Evolutionary conservation across 2,888 invertebrate genomes (phyloP), one percentile per base, ranked within the genome.

Genomic region (Orchesellides sinensis): DNA sequence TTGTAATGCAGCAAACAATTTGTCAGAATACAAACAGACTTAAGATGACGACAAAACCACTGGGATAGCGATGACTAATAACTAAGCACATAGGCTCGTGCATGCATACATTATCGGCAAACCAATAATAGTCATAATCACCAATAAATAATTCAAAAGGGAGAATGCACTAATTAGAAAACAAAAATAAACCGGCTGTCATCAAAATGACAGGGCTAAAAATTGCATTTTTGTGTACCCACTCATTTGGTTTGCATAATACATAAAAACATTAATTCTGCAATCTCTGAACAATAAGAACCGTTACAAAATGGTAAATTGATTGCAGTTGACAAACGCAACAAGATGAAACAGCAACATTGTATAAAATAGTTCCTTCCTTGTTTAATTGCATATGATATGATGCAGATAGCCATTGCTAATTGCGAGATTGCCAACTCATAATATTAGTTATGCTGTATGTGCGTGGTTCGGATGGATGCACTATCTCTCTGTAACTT

Each of bases 131-230:
- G 10, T 32, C 6, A 14, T 14, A 2, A 1, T 40, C 40, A 40
- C 32, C 5, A 32, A 32, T 6, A 6, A 32, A 32, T 32, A 10
- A n/a, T 40, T n/a, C 10, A n/a, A n/a, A n/a, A n/a, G n/a, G n/a
- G n/a, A n/a, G n/a, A n/a, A n/a, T 56, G 27, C 23, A 56, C 10
- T 56, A 10, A 56, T 23, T n/a, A 23, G 14, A 10, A 56, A 23
- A 27, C 25, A 56, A 19, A 25, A 25, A 56, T n/a, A 49, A 56
- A 19, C 56, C 56, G 56, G 56, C 56, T 56, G 56, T 56, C 56
- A 56, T 56, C 56, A 25, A 10, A 6, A 49, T 23, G 8, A 52
- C 21, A 4, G 2, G 1, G 4, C 40, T n/a, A 40, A 10, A 40
- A 10, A n/a, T 40, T 40, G 10, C 10, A 40, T n/a, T 14, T 8